Evolutionary conservation across 2,888 invertebrate genomes (phyloP), one percentile per base, ranked within the genome.

Genomic region (Nomada flava): DNA sequence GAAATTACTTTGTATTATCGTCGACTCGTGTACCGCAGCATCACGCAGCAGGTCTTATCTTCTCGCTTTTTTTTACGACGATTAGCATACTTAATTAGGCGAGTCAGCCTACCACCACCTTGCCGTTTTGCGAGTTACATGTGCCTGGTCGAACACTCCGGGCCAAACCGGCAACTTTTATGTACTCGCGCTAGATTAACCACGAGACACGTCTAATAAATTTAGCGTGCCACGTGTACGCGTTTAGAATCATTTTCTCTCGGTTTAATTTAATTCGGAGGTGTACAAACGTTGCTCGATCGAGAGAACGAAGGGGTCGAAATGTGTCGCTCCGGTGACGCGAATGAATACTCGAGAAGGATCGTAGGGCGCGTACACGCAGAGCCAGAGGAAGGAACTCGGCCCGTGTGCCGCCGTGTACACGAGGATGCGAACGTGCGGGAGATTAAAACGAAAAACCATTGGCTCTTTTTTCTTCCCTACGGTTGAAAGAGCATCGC

Each of bases 371-470:
- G 23, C 10, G 9, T 5, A n/a, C 5, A 20, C 15, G 59, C 64
- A 63, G 23, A 50, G 26, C 36, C 79, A 83, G 80, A 87, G 85
- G 76, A 85, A 83, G 79, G 52, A 76, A 73, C 81, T 82, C 83
- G 83, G 64, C 72, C 72, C 68, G 82, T 74, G 84, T 73, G 80
- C 71, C 67, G 74, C 53, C 63, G 76, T 69, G 85, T 70, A 76
- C 88, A 85, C 88, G 88, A 83, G 86, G 80, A 63, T 78, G 75
- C 83, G 82, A 80, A 55, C 85, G 76, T 62, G 80, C 79, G 67
- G 75, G 85, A 85, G 88, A 88, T 88, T 88, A 88, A 88, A 88
- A 88, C 85, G 88, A 88, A 88, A 88, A 88, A 85, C 75, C 67
- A 72, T 79, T 59, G 59, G 67, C 44, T 70, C 73, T 57, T 50